A percentile compares a stretch with the other conserved stretches of the same genome.
Evolutionary conservation across 1,140 invertebrate genomes (phyloP).

Genomic region (Oryzaephilus surinamensis): DNA sequence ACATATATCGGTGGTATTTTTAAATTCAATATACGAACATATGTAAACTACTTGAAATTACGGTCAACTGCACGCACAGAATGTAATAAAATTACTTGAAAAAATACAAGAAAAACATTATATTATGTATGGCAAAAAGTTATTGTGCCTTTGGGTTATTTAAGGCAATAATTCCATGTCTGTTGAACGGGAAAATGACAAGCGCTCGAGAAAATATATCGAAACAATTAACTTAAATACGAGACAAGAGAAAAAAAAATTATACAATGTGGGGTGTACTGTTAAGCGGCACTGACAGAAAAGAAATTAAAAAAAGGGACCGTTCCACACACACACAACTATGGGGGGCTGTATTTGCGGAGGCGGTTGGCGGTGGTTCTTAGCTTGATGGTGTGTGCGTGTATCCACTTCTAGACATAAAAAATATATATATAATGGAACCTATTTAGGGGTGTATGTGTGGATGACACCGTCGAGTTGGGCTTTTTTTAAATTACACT

Average conservation of each 20-base stretch:
- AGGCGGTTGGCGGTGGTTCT: slow-evolving; percentile 7
- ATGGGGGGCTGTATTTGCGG: no score
- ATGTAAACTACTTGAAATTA: no score
- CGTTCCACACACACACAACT: no score
- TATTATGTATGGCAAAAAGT: no score
- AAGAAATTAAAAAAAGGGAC: slow-evolving; percentile 31
- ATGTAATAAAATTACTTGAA: no score
- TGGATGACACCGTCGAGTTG: slow-evolving; percentile 18
- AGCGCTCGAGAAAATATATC: slow-evolving; percentile 23
- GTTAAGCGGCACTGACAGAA: slow-evolving; percentile 21
- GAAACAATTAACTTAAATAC: slow-evolving; percentile 29
- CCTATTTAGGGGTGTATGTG: slow-evolving; percentile 9
- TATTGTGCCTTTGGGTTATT: no score
- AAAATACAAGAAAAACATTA: no score
- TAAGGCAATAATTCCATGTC: no score
- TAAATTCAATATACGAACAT: no score
- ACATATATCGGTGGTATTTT: no score
- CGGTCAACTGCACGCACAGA: no score
- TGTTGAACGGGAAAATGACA: no score
- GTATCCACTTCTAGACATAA: slow-evolving; percentile 2
- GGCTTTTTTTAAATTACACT: slow-evolving; percentile 30
- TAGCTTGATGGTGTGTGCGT: slow-evolving; percentile 9
- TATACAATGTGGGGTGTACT: slow-evolving; percentile 11
- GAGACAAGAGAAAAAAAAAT: slow-evolving; percentile 26
- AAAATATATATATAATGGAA: slow-evolving; percentile 1